A percentile compares a stretch with the other conserved stretches of the same genome.
Conservation (phyloP, 2,113 vertebrate genomes). For the Melanerpes aurifrons region DNA sequence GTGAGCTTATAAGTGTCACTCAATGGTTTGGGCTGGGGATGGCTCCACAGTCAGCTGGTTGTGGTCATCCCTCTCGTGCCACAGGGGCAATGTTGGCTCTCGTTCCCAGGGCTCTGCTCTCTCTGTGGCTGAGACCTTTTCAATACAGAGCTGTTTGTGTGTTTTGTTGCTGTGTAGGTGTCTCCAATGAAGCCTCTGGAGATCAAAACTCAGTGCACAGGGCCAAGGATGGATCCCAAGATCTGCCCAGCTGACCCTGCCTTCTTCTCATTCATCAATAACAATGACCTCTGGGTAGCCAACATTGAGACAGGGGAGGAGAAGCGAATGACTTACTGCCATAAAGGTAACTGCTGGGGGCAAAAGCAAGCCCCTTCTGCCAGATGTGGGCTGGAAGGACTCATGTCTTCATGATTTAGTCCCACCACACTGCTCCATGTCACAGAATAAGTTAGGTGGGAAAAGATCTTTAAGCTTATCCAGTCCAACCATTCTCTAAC, state of each 20-base stretch:
- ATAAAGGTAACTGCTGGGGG: conserved; percentile 82
- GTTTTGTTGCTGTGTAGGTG: conserved; percentile 73
- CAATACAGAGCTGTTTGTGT: background rate
- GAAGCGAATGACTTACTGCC: conserved; percentile 88
- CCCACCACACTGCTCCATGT: too few species aligned
- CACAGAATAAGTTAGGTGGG: too few species aligned
- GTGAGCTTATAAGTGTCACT: background rate
- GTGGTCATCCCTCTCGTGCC: background rate
- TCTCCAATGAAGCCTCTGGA: conserved; percentile 94
- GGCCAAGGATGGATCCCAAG: conserved; percentile 97
- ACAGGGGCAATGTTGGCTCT: background rate
- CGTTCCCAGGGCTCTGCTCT: background rate
- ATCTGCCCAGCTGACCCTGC: conserved; percentile 90
- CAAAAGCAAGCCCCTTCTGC: background rate
- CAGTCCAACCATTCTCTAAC: too few species aligned
- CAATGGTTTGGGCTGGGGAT: background rate
- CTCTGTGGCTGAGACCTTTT: background rate
- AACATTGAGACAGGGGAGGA: conserved; percentile 92
- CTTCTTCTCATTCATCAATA: conserved; percentile 96
- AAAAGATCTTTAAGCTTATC: too few species aligned
- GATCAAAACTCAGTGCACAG: conserved; percentile 93
- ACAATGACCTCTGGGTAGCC: conserved; percentile 93
- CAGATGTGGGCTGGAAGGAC: background rate
- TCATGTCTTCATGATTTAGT: background rate
- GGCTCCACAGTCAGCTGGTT: background rate